Percentiles rank a stretch among this genome's conserved stretches.
Conservation (phyloP, 92 coral and sea anemone species). For the Galaxea fascicularis region DNA sequence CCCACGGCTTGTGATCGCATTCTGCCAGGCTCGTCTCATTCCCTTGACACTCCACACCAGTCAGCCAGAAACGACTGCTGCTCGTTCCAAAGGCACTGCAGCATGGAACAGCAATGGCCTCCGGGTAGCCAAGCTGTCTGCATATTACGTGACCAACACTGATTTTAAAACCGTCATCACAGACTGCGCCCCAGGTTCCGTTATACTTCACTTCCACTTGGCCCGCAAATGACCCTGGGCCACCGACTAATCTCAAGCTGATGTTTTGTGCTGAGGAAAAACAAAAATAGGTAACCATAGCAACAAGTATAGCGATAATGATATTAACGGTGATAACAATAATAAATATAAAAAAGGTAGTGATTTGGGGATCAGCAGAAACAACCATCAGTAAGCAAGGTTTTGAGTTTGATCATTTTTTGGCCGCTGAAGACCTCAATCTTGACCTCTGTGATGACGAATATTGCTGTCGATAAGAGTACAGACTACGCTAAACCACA, state of each 20-base stretch:
- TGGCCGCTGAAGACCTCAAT: no score
- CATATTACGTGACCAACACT: slow-evolving; percentile 70
- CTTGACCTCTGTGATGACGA: no score
- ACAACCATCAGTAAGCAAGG: no score
- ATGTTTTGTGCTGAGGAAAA: slow-evolving; percentile 12
- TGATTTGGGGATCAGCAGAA: no score
- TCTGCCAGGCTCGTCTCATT: slow-evolving; percentile 66
- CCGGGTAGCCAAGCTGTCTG: slow-evolving; percentile 62
- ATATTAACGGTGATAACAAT: no score
- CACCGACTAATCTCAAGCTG: slow-evolving; percentile 5
- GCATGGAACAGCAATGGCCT: slow-evolving; percentile 72
- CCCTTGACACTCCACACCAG: slow-evolving; percentile 63
- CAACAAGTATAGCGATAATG: background rate
- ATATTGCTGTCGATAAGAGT: no score
- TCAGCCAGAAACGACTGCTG: slow-evolving; percentile 32
- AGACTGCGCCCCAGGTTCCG: slow-evolving; percentile 73
- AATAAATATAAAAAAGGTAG: no score
- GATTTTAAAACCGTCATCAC: slow-evolving; percentile 52
- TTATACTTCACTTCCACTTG: slow-evolving; percentile 57
- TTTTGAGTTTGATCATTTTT: no score
- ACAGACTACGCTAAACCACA: no score
- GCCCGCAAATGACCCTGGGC: slow-evolving; percentile 56
- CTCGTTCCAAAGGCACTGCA: slow-evolving; percentile 43
- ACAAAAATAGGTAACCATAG: background rate
- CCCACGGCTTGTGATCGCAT: slow-evolving; percentile 55